phyloP scores from a whole-genome alignment of 2,797 vertebrate species.

The Neoniphon sammara region DNA sequence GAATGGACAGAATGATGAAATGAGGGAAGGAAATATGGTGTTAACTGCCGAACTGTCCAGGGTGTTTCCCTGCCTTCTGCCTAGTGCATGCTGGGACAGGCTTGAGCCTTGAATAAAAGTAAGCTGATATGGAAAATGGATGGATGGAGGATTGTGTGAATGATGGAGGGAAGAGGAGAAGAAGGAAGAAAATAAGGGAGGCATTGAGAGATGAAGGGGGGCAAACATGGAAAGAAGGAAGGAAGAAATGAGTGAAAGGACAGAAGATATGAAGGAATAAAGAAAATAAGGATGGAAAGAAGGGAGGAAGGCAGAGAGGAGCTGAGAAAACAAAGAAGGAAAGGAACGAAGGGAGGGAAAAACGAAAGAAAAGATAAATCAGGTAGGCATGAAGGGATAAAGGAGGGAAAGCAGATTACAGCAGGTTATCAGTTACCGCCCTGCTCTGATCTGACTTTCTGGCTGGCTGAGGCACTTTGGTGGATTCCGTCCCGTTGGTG shows the following conservation, averaged over 20 bases:
- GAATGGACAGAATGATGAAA: too few species aligned
- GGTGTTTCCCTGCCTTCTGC: too few species aligned
- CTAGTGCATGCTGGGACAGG: too few species aligned
- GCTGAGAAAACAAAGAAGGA: background rate
- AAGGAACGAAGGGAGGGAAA: background rate
- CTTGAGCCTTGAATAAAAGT: too few species aligned
- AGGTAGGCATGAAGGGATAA: background rate
- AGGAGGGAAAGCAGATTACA: background rate
- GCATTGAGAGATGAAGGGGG: background rate
- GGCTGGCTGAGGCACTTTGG: slow-evolving; percentile 37
- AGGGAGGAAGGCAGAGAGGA: slow-evolving; percentile 39
- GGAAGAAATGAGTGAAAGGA: background rate
- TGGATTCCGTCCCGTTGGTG: slow-evolving; percentile 55
- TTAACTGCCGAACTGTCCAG: too few species aligned
- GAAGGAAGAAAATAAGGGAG: background rate
- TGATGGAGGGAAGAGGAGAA: background rate
- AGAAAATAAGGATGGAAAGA: slow-evolving; percentile 23
- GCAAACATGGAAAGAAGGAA: background rate
- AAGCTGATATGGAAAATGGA: too few species aligned
- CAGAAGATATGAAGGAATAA: background rate
- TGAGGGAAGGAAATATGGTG: too few species aligned
- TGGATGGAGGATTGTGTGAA: too few species aligned
- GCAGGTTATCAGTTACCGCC: slow-evolving; percentile 12
- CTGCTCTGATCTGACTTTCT: slow-evolving; percentile 15
- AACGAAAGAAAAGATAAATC: background rate